Evolutionary conservation across 2,888 invertebrate genomes (phyloP).

Genomic region (Synanthedon tipuliformis): DNA sequence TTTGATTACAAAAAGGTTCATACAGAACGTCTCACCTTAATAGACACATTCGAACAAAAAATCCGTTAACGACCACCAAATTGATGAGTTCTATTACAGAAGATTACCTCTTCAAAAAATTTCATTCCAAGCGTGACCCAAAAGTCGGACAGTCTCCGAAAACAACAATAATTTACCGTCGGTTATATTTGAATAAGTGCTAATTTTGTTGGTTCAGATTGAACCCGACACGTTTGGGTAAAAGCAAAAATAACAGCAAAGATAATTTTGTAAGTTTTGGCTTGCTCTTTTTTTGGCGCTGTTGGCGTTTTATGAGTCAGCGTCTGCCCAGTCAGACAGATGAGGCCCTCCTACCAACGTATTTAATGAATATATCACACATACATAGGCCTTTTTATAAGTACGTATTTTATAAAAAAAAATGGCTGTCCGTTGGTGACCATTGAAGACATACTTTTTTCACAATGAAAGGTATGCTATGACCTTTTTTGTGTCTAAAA

Average conservation of each 20-base stretch:
- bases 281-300: slow-evolving; percentile 19
- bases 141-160: slow-evolving; percentile 10
- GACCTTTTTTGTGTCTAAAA: too few species aligned
- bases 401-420: too few species aligned
- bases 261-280: slow-evolving; percentile 9
- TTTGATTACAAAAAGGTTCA: neutral
- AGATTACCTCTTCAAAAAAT: slow-evolving; percentile 35
- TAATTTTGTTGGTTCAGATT: too few species aligned
- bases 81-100: slow-evolving; percentile 44
- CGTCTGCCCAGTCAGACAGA: slow-evolving; percentile 36
- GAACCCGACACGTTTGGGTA: too few species aligned
- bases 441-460: too few species aligned
- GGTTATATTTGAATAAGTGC: too few species aligned
- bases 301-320: slow-evolving; percentile 34
- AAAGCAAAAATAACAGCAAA: slow-evolving; percentile 9
- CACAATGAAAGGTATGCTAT: too few species aligned
- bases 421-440: too few species aligned
- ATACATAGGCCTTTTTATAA: too few species aligned
- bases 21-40: slow-evolving; percentile 24
- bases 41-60: slow-evolving; percentile 24
- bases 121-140: slow-evolving; percentile 26
- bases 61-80: slow-evolving; percentile 32
- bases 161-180: neutral
- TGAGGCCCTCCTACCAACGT: slow-evolving; percentile 15
- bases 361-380: neutral